Evolutionary conservation across 2,797 vertebrate genomes (phyloP).

Genomic region (Ficedula albicollis): DNA sequence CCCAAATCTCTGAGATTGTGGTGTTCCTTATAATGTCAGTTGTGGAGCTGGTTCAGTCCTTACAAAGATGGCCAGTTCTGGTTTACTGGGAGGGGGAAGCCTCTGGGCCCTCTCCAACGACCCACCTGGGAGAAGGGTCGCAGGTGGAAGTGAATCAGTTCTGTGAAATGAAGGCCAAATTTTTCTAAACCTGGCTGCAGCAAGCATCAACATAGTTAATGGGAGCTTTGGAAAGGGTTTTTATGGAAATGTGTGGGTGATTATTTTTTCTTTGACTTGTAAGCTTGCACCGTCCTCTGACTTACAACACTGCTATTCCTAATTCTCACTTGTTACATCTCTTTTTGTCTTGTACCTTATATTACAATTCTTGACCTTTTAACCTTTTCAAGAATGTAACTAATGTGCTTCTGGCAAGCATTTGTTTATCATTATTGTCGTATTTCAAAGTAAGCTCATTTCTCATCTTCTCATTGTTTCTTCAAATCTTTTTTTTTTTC

Average conservation of each 20-base stretch:
- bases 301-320: neutral
- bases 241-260: neutral
- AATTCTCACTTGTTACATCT: neutral
- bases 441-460: constrained; percentile 9
- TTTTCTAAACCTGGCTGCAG: neutral
- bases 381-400: neutral
- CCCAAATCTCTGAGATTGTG: neutral
- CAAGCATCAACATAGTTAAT: neutral
- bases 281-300: neutral
- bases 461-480: neutral
- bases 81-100: neutral
- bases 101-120: neutral
- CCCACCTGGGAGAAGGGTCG: neutral
- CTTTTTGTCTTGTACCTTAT: neutral
- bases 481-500: neutral
- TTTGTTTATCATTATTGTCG: neutral
- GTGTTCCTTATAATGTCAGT: neutral
- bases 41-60: neutral
- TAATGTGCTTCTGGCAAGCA: neutral
- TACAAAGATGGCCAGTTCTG: neutral
- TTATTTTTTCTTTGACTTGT: neutral
- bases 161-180: neutral
- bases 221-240: neutral
- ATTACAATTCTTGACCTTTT: neutral
- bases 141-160: neutral